Conservation (phyloP, 1,140 invertebrate species). For the Hermetia illucens region DNA sequence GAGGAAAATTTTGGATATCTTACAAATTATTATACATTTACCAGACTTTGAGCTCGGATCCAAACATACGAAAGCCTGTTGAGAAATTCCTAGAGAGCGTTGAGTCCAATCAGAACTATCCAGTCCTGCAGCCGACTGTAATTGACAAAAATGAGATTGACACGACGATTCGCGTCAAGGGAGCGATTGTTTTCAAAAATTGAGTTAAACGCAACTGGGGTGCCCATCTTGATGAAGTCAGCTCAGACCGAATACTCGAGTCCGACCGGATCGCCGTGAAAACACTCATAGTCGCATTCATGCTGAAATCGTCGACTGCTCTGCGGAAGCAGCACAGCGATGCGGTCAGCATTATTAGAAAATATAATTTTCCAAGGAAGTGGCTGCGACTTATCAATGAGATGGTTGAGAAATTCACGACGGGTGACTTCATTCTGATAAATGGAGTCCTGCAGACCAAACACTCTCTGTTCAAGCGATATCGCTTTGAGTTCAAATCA, state of each 20-base stretch:
- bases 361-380: constrained; percentile 78
- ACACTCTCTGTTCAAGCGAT: constrained; percentile 87
- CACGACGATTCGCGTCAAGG: constrained; percentile 69
- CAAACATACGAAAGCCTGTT: constrained; percentile 69
- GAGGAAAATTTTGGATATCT: constrained; percentile 68
- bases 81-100: constrained; percentile 83
- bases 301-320: constrained; percentile 73
- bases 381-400: constrained; percentile 75
- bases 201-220: constrained; percentile 90
- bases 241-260: constrained; percentile 61
- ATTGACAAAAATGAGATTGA: constrained; percentile 67
- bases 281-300: constrained; percentile 69
- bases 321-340: constrained; percentile 87
- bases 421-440: constrained; percentile 80
- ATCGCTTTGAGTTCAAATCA: constrained; percentile 86
- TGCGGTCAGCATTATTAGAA: constrained; percentile 82
- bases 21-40: constrained; percentile 68
- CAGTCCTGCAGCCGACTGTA: constrained; percentile 69
- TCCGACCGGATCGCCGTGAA: constrained; percentile 66
- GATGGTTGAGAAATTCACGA: constrained; percentile 74
- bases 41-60: constrained; percentile 77
- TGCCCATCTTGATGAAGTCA: constrained; percentile 50
- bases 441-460: constrained; percentile 84
- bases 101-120: constrained; percentile 83
- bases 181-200: constrained; percentile 92